Conservation (phyloP, 2,888 invertebrate genomes). For the Hipparchia semele region DNA sequence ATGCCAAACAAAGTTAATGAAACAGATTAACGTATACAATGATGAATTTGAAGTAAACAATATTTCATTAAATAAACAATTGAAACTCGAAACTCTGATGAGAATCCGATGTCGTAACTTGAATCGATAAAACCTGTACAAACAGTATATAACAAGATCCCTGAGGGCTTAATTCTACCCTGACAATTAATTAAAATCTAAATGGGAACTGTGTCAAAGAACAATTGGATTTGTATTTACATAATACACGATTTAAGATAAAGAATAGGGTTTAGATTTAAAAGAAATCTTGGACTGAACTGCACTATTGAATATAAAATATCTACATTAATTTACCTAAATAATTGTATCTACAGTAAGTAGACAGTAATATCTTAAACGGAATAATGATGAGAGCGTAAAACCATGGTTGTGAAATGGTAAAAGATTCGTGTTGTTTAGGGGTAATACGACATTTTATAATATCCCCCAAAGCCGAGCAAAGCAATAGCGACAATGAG, state of each 20-base stretch:
- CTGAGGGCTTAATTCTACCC: slow-evolving; percentile 68
- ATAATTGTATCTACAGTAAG: no score
- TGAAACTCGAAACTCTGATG: slow-evolving; percentile 31
- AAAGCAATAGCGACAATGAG: no score
- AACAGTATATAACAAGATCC: slow-evolving; percentile 71
- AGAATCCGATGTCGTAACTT: slow-evolving; percentile 36
- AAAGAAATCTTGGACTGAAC: slow-evolving; percentile 19
- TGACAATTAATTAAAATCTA: slow-evolving; percentile 74
- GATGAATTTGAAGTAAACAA: slow-evolving; percentile 11
- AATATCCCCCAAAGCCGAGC: no score
- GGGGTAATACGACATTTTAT: no score
- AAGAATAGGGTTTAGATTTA: slow-evolving; percentile 29
- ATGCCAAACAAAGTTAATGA: background rate
- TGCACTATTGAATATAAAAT: background rate
- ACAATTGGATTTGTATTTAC: slow-evolving; percentile 62
- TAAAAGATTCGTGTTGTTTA: no score
- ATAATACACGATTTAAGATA: slow-evolving; percentile 42
- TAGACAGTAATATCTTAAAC: no score
- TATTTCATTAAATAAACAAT: slow-evolving; percentile 28
- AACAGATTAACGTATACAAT: background rate
- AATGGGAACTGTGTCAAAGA: slow-evolving; percentile 60
- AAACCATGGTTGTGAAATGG: no score
- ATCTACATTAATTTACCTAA: background rate
- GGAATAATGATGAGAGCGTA: no score
- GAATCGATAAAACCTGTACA: slow-evolving; percentile 59